These are phyloP conservation scores for Pomatostomus ruficeps DNA, from an alignment of 2,113 vertebrate species.

Conservation along the genomic window DNA sequence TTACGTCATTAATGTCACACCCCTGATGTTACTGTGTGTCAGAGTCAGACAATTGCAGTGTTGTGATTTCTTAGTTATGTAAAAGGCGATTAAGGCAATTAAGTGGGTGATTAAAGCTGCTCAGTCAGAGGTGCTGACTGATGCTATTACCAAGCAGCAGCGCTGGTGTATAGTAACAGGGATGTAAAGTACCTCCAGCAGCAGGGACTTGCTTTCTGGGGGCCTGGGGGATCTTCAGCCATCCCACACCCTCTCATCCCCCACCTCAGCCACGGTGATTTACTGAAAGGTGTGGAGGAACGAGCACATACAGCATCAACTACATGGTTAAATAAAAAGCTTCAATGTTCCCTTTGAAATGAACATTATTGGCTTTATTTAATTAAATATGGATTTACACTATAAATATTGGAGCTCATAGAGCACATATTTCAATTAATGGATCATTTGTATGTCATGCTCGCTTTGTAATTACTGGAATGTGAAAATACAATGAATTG, in stretches of 20 bases:
- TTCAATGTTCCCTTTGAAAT: conserved; percentile 68
- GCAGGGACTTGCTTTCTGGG: neutral
- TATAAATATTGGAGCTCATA: conserved; percentile 72
- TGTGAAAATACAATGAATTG: conserved; percentile 63
- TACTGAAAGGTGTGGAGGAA: neutral
- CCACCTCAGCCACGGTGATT: neutral
- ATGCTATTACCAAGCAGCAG: conserved; percentile 48
- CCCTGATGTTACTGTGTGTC: conserved; percentile 45
- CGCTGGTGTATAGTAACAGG: neutral
- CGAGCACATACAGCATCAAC: neutral
- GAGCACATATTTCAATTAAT: conserved; percentile 77
- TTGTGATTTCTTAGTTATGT: conserved; percentile 68
- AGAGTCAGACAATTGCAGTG: conserved; percentile 57
- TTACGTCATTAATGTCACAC: conserved; percentile 32
- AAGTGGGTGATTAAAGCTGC: conserved; percentile 68
- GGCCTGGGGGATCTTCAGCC: neutral
- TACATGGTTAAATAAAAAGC: conserved; percentile 63
- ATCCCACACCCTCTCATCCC: neutral
- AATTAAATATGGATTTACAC: conserved; percentile 80
- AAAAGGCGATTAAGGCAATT: conserved; percentile 69
- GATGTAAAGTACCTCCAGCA: neutral
- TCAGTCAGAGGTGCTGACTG: conserved; percentile 66
- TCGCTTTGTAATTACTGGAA: conserved; percentile 76
- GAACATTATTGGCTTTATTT: conserved; percentile 77
- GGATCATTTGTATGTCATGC: conserved; percentile 76